Base-by-base conservation (phyloP, 2,797 vertebrate species). In the Carapus acus region DNA sequence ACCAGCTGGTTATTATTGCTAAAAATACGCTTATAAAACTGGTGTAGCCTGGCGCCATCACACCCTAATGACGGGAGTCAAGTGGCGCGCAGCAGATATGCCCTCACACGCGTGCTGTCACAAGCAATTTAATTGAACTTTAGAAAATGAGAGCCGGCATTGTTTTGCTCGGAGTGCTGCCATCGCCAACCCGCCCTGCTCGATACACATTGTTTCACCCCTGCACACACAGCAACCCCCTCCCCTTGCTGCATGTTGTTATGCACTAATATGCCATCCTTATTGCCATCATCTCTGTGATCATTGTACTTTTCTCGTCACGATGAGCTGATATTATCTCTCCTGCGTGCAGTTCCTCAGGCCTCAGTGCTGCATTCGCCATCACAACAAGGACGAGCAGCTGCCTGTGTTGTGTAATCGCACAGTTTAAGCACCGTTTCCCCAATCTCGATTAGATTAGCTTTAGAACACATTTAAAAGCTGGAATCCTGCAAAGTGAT, bases 1-100 rank as follows among this genome's bases (percentile, higher is more conserved):
- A 79, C 79, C 85, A 88, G 86, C 85, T 87, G 88, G 70, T 86
- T 86, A 85, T 87, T 85, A 83, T 66, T 71, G 79, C 85, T 87
- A 88, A 88, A 89, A 86, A 88, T 88, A 88, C 57, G 61, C 70
- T 60, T 75, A 65, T 77, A 83, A 85, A 83, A 78, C 76, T 61
- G 73, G 80, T 82, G 77, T 84, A 82, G 83, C 85, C 82, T 69
- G 73, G 69, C 79, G 72, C 73, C 81, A 83, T 83, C 78, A 67
- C 80, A 66, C 74, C 69, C 82, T 87, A 87, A 88, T 84, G 85
- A 87, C 53, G 58, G 74, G 80, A 88, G 85, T 89, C 83, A 85
- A 88, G 82, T 86, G 82, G 85, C 47, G 76, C 73, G 45, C 77
- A 40, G 86, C 75, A 77, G 78, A 84, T 83, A 83, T 84, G 79